phyloP scores from a whole-genome alignment of 1,140 invertebrate genomes.

The Drosophila nigrodunni region DNA sequence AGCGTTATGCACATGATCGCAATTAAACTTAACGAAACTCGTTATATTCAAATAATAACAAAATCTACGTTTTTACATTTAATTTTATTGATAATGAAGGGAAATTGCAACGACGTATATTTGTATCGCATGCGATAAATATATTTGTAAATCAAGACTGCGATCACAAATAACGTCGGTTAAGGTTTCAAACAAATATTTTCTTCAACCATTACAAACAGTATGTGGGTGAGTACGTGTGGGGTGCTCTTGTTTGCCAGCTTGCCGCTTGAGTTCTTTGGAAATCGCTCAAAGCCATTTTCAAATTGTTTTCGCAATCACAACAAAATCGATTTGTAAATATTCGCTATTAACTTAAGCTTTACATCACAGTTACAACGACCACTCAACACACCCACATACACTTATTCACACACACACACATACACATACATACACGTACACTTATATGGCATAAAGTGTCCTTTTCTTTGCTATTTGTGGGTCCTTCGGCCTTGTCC shows the following conservation, averaged over 20 bases:
- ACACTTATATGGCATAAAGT: conserved; percentile 26
- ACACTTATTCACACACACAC: conserved; percentile 15
- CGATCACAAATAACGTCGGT: too few relatives aligned
- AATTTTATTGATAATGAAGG: too few relatives aligned
- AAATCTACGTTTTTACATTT: too few relatives aligned
- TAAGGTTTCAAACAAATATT: too few relatives aligned
- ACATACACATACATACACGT: conserved; percentile 6
- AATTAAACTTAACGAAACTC: too few relatives aligned
- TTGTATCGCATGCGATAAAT: too few relatives aligned
- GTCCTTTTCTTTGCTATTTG: conserved; percentile 34
- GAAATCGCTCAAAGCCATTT: conserved; percentile 78
- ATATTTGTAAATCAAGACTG: too few relatives aligned
- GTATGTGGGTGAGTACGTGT: conserved; percentile 6
- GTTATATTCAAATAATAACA: too few relatives aligned
- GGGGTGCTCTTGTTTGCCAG: conserved; percentile 55
- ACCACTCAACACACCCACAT: conserved; percentile 20
- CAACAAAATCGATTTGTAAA: conserved; percentile 76
- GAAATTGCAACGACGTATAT: too few relatives aligned
- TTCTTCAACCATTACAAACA: too few relatives aligned
- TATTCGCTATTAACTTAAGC: conserved; percentile 56
- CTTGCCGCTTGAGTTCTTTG: conserved; percentile 64
- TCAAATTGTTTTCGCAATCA: conserved; percentile 78
- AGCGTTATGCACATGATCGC: too few relatives aligned
- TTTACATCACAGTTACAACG: conserved; percentile 31
- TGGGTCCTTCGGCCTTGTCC: conserved; percentile 27